These are phyloP conservation scores for Slavum lentiscoides DNA, from an alignment of 2,888 invertebrate genomes.

Conservation along the genomic window DNA sequence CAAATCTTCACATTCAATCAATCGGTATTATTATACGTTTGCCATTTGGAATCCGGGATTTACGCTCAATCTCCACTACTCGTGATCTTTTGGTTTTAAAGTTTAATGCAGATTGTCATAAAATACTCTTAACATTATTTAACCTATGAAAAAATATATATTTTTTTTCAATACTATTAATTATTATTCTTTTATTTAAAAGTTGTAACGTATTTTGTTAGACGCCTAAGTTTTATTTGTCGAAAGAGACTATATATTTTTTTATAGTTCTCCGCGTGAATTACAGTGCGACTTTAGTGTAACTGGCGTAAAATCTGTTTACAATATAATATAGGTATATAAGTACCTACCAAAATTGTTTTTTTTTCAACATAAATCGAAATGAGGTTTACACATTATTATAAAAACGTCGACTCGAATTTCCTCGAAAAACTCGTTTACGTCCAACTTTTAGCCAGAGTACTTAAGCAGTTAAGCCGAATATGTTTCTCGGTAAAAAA, in stretches of 20 bases:
- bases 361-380: slow-evolving; percentile 7
- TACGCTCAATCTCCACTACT: too few relatives aligned
- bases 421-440: background rate
- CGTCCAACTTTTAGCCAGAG: slow-evolving; percentile 1
- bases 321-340: background rate
- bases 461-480: background rate
- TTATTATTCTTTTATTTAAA: too few relatives aligned
- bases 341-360: background rate
- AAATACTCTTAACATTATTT: too few relatives aligned
- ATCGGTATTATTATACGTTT: too few relatives aligned
- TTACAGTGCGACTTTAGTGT: background rate
- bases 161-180: too few relatives aligned
- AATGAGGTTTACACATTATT: slow-evolving; percentile 1
- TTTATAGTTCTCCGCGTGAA: background rate
- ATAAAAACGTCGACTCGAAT: background rate
- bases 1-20: too few relatives aligned
- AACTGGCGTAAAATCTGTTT: background rate
- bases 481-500: slow-evolving; percentile 9
- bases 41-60: too few relatives aligned
- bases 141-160: too few relatives aligned
- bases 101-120: too few relatives aligned
- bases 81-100: too few relatives aligned
- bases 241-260: background rate
- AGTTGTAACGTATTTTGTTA: too few relatives aligned
- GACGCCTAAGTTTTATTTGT: too few relatives aligned